These are phyloP conservation scores for Callaeas wilsoni DNA, from an alignment of 2,113 vertebrate species.

Conservation along the genomic window DNA sequence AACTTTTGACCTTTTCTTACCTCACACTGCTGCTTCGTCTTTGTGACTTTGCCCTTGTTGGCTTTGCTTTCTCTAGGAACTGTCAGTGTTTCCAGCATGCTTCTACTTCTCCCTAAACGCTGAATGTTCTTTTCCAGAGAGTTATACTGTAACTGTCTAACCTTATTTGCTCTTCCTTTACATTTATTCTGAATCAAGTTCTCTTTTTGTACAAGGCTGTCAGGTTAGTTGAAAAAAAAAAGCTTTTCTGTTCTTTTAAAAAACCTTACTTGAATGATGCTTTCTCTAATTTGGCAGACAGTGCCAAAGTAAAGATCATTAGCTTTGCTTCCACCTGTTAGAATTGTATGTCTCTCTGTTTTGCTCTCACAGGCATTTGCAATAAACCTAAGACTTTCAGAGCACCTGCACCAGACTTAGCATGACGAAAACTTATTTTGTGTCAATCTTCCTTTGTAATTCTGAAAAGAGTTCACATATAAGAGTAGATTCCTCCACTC, in stretches of 20 bases:
- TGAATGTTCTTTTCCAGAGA: not conserved
- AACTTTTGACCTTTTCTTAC: constrained; percentile 51
- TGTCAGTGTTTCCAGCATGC: constrained; percentile 1
- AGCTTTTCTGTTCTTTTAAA: not conserved
- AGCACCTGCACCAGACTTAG: not conserved
- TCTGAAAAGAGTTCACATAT: not conserved
- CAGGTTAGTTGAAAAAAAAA: not conserved
- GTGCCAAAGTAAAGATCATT: not conserved
- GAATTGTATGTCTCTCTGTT: not conserved
- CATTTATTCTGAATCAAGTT: not conserved
- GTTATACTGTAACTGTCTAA: not conserved
- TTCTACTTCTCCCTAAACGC: not conserved
- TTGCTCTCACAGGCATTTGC: not conserved
- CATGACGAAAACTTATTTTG: not conserved
- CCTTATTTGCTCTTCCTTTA: constrained; percentile 8
- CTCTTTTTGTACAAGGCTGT: not conserved
- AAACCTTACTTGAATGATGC: not conserved
- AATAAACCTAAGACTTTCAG: not conserved
- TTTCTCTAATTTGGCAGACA: not conserved
- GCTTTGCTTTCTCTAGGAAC: not conserved
- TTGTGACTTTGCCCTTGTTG: not conserved
- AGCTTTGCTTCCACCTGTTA: not conserved
- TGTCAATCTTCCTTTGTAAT: not conserved
- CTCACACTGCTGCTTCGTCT: not conserved
- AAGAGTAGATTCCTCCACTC: not conserved